These are phyloP conservation scores for Myanophis thanlyinensis DNA, from an alignment of 2,113 vertebrate species.

Conservation along the genomic window DNA sequence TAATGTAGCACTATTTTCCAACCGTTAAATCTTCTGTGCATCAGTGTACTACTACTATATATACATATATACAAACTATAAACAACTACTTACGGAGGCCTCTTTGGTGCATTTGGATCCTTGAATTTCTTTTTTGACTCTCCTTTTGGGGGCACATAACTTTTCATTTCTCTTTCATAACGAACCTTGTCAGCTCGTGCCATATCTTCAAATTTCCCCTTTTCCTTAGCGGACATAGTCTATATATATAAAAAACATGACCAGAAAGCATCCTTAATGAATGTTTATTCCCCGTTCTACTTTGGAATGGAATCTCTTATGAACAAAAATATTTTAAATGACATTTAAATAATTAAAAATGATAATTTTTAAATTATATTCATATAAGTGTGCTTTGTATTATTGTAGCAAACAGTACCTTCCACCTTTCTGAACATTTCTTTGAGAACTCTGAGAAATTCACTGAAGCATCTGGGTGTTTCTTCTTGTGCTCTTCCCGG, in stretches of 20 bases:
- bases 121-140: slow-evolving; percentile 93
- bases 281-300: not conserved
- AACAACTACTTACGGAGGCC: slow-evolving; percentile 87
- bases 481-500: slow-evolving; percentile 97
- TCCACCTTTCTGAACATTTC: slow-evolving; percentile 95
- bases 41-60: fast-evolving
- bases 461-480: slow-evolving; percentile 89
- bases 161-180: slow-evolving; percentile 97
- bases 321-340: not conserved
- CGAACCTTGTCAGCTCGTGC: slow-evolving; percentile 92
- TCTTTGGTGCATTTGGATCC: slow-evolving; percentile 98
- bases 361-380: not conserved
- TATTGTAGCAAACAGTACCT: slow-evolving; percentile 71
- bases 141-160: slow-evolving; percentile 89
- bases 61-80: not conserved
- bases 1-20: not conserved
- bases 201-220: slow-evolving; percentile 96
- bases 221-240: slow-evolving; percentile 97
- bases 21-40: not conserved
- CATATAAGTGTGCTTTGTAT: not conserved
- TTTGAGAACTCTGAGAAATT: slow-evolving; percentile 97
- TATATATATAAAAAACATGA: slow-evolving; percentile 49
- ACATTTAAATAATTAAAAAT: not conserved
- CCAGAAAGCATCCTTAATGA: slow-evolving; percentile 24
- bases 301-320: not conserved